Evolutionary conservation across 2,888 invertebrate genomes (phyloP).

Genomic region (Acanthosepion esculentum): DNA sequence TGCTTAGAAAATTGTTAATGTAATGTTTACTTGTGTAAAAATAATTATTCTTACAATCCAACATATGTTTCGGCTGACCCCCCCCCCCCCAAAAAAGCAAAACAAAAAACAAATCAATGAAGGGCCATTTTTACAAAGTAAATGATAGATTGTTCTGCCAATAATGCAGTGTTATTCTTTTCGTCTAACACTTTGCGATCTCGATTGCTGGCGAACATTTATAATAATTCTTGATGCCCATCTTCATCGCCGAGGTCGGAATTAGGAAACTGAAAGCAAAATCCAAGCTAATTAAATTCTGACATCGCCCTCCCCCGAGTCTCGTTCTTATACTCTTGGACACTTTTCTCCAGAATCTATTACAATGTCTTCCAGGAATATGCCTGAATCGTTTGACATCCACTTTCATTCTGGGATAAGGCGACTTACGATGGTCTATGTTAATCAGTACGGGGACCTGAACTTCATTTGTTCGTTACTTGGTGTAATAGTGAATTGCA

Average conservation of each 20-base stretch:
- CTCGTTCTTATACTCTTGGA: background rate
- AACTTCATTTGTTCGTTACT: background rate
- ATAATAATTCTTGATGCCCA: background rate
- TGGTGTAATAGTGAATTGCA: background rate
- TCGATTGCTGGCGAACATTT: background rate
- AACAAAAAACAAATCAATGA: too few relatives aligned
- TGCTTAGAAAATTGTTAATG: too few relatives aligned
- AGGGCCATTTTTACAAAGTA: background rate
- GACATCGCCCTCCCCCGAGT: background rate
- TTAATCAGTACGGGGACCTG: background rate
- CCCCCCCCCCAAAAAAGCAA: too few relatives aligned
- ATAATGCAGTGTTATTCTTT: too few relatives aligned
- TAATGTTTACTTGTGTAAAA: too few relatives aligned
- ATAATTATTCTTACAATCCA: too few relatives aligned
- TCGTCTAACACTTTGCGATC: background rate
- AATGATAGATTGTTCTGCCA: too few relatives aligned
- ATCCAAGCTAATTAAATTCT: background rate
- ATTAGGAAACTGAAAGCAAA: background rate
- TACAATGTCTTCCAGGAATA: background rate
- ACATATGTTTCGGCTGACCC: too few relatives aligned
- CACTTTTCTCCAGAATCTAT: background rate
- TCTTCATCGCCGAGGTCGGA: background rate
- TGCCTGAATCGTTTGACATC: background rate
- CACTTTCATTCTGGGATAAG: background rate
- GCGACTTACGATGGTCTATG: background rate